These are phyloP conservation scores for Parauchenoglanis ngamensis DNA, from an alignment of 2,797 vertebrate species.

Conservation along the genomic window DNA sequence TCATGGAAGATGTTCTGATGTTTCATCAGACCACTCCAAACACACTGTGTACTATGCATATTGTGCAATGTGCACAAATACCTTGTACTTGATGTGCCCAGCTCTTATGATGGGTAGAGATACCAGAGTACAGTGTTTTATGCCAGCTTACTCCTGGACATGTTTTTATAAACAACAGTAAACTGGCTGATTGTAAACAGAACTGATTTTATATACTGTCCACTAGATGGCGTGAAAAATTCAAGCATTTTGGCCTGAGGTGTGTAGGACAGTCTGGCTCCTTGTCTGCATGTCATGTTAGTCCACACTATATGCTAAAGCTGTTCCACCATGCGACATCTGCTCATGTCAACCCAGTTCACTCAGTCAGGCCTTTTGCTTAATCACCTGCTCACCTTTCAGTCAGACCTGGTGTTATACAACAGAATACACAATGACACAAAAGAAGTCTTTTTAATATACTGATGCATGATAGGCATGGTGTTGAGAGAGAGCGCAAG, in stretches of 20 bases:
- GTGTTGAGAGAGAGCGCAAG: neutral
- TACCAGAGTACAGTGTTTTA: neutral
- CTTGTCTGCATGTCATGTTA: conserved; percentile 13
- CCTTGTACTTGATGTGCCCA: neutral
- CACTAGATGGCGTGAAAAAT: conserved; percentile 49
- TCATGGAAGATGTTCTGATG: neutral
- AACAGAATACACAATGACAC: conserved; percentile 10
- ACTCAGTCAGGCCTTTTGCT: conserved; percentile 13
- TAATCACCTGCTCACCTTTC: conserved; percentile 21
- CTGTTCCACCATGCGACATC: conserved; percentile 20
- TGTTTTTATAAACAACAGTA: neutral
- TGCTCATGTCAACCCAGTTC: conserved; percentile 25
- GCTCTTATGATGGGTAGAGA: neutral
- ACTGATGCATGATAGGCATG: neutral
- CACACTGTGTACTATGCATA: no score
- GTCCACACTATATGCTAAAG: conserved; percentile 6
- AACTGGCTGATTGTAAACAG: neutral
- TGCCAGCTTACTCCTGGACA: neutral
- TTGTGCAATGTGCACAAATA: neutral
- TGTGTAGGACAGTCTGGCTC: neutral
- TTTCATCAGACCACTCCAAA: neutral
- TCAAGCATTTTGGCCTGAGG: neutral
- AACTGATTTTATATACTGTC: neutral
- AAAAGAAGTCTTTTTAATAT: conserved; percentile 18
- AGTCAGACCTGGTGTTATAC: neutral